phyloP scores from a whole-genome alignment of 2,113 vertebrate genomes.

The Nannobrachium achirus region DNA sequence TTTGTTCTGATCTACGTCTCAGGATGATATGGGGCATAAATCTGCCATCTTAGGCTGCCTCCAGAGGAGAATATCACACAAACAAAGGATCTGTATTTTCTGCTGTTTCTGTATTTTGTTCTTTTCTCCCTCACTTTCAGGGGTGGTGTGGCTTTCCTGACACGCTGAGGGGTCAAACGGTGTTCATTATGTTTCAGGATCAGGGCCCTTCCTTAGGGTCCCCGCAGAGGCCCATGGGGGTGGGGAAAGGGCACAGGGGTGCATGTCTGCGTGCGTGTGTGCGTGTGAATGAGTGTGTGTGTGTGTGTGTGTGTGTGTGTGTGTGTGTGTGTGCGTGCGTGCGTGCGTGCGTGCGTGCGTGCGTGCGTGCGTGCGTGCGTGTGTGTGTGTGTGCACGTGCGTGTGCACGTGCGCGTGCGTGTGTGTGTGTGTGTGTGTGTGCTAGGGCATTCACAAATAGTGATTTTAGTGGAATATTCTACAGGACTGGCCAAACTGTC shows the following conservation, averaged over 20 bases:
- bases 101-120: slow-evolving; percentile 32
- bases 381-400: too few species aligned
- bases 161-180: slow-evolving; percentile 8
- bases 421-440: too few species aligned
- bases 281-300: too few species aligned
- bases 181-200: slow-evolving; percentile 22
- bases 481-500: too few species aligned
- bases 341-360: too few species aligned
- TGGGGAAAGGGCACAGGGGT: background rate
- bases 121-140: slow-evolving; percentile 19
- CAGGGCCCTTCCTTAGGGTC: slow-evolving; percentile 12
- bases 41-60: slow-evolving; percentile 20
- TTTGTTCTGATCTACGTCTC: background rate
- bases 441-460: too few species aligned
- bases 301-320: too few species aligned
- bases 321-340: too few species aligned
- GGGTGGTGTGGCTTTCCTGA: slow-evolving; percentile 26
- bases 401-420: too few species aligned
- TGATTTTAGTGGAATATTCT: too few species aligned
- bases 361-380: too few species aligned
- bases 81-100: slow-evolving; percentile 27
- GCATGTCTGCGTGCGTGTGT: too few species aligned
- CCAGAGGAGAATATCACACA: slow-evolving; percentile 4
- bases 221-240: background rate
- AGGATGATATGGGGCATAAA: slow-evolving; percentile 30